phyloP scores from a whole-genome alignment of 2,888 invertebrate species.

The Chalcis sispes region DNA sequence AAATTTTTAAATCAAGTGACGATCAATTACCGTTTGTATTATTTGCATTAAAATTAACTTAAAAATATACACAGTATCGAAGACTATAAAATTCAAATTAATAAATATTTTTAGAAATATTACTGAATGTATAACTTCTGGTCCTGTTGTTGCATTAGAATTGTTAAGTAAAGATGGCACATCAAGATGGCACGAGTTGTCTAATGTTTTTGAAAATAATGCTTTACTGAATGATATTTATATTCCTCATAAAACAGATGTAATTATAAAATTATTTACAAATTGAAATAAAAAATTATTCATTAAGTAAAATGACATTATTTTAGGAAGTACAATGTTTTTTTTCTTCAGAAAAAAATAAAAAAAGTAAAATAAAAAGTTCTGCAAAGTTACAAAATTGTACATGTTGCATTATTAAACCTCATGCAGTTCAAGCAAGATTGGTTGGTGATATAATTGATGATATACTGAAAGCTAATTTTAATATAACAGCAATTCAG shows the following conservation, averaged over 20 bases:
- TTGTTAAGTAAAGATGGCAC: slow-evolving; percentile 85
- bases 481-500: slow-evolving; percentile 87
- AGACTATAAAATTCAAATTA: slow-evolving; percentile 26
- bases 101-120: slow-evolving; percentile 76
- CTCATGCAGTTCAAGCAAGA: slow-evolving; percentile 89
- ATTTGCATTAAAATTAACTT: slow-evolving; percentile 27
- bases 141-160: slow-evolving; percentile 84
- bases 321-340: slow-evolving; percentile 82
- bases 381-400: slow-evolving; percentile 82
- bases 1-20: slow-evolving; percentile 81
- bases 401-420: slow-evolving; percentile 91
- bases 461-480: slow-evolving; percentile 86
- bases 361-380: slow-evolving; percentile 75
- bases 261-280: slow-evolving; percentile 77
- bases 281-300: not conserved
- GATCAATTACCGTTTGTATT: slow-evolving; percentile 80
- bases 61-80: slow-evolving; percentile 52
- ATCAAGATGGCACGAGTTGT: slow-evolving; percentile 78
- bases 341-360: slow-evolving; percentile 77
- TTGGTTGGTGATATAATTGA: slow-evolving; percentile 82
- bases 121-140: slow-evolving; percentile 82
- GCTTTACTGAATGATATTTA: slow-evolving; percentile 84
- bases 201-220: slow-evolving; percentile 82
- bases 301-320: slow-evolving; percentile 46
- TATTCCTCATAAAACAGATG: slow-evolving; percentile 79